These are phyloP conservation scores for Lampris megalopsis DNA, from an alignment of 2,113 vertebrate genomes.

Conservation along the genomic window DNA sequence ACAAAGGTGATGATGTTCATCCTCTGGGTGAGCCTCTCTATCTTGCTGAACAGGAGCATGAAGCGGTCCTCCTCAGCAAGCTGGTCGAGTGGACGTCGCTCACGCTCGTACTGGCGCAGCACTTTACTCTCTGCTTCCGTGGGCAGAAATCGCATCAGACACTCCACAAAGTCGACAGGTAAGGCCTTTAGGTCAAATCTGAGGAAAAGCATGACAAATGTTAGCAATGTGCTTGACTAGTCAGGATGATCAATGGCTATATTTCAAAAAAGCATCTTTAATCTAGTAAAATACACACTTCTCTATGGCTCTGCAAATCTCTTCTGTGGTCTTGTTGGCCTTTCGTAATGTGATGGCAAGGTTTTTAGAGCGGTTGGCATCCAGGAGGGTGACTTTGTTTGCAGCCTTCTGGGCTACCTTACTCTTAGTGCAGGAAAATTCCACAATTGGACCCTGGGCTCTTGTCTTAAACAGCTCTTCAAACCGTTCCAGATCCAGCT, in stretches of 20 bases:
- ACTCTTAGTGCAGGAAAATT: constrained; percentile 88
- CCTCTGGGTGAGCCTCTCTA: constrained; percentile 92
- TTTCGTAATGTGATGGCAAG: constrained; percentile 96
- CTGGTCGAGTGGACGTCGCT: constrained; percentile 90
- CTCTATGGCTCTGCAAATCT: constrained; percentile 96
- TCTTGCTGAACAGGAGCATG: constrained; percentile 95
- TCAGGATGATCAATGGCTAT: no score
- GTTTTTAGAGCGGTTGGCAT: constrained; percentile 96
- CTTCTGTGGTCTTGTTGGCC: constrained; percentile 89
- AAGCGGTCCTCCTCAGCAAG: constrained; percentile 94
- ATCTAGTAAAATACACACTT: constrained; percentile 76
- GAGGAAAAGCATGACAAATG: neutral
- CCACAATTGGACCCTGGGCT: constrained; percentile 92
- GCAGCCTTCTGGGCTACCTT: constrained; percentile 89
- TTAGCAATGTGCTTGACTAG: neutral
- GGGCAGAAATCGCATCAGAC: constrained; percentile 94
- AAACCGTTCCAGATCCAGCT: constrained; percentile 94
- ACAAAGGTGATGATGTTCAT: constrained; percentile 97
- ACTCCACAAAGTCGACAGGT: constrained; percentile 95
- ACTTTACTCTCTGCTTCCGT: constrained; percentile 91
- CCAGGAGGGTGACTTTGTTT: constrained; percentile 92
- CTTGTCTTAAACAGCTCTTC: constrained; percentile 98
- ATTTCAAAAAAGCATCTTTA: neutral
- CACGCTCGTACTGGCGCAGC: constrained; percentile 91
- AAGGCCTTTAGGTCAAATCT: constrained; percentile 93